Evolutionary conservation across 2,888 invertebrate genomes (phyloP), one percentile per base, ranked within the genome.

Genomic region (Callyntrura guangdongensis): DNA sequence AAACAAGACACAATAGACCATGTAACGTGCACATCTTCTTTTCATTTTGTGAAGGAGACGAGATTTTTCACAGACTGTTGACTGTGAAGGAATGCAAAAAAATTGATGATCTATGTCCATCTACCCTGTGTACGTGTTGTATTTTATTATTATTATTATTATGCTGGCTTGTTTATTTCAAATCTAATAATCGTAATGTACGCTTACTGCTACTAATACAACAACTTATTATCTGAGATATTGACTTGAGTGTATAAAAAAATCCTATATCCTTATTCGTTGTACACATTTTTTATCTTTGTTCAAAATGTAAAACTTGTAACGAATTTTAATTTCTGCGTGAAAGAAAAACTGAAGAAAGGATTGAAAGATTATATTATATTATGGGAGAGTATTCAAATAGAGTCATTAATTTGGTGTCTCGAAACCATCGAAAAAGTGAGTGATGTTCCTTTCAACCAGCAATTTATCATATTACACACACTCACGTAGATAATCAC

Each of bases 361-460:
- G 36, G 6, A 36, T 36, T 79, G 79, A 86, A 74, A 79, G 67
- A 59, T 82, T 22, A 45, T 72, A n/a, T n/a, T n/a, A n/a, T n/a
- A n/a, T n/a, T n/a, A n/a, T n/a, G n/a, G n/a, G n/a, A n/a, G 36
- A 36, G 36, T 36, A 36, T 36, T 36, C 36, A 36, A 53, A 88
- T 88, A 88, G 79, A 88, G 88, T 83, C 56, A 82, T 88, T 88
- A 88, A 82, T 88, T 88, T 88, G 59, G 20, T 45, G 20, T 53
- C 3, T 64, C 59, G 22, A 0, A 14, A 69, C 67, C 53, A 17
- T 36, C 9, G 6, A 84, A 53, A 77, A 86, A 74, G 53, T 49
- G 72, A 69, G 69, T 56, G 85, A 69, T 85, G 69, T 25, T 17
- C 61, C 36, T 82, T 64, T 64, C 25, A 64, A 64, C 64, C 1